Percentiles rank a stretch among this genome's conserved stretches.
These are phyloP conservation scores for Drosophila aldrichi DNA, from an alignment of 2,888 invertebrate species.

Conservation along the genomic window DNA sequence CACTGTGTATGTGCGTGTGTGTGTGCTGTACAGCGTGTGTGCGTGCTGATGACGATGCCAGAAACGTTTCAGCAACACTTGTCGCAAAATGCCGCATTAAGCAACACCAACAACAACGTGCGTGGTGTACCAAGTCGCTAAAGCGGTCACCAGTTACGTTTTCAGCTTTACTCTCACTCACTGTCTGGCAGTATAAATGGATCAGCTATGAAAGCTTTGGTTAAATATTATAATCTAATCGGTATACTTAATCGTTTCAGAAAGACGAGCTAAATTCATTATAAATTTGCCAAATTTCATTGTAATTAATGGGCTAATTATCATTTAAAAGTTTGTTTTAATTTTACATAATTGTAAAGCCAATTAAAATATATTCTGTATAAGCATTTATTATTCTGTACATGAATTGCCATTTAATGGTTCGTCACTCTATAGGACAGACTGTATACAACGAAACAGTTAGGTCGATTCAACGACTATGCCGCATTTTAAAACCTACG, in stretches of 20 bases:
- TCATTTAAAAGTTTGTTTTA: not conserved
- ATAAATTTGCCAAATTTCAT: not conserved
- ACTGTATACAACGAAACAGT: too few relatives aligned
- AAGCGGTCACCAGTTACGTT: constrained; percentile 36
- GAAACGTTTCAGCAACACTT: constrained; percentile 75
- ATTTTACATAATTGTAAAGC: not conserved
- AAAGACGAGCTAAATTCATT: not conserved
- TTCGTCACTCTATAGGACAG: not conserved
- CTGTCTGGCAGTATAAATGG: constrained; percentile 31
- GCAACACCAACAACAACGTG: constrained; percentile 66
- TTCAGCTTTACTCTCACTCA: constrained; percentile 19
- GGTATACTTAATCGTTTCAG: not conserved
- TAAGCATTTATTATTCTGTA: not conserved
- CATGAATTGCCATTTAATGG: not conserved
- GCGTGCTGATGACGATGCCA: constrained; percentile 68
- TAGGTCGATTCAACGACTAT: too few relatives aligned
- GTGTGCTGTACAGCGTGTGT: constrained; percentile 36
- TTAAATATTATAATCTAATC: constrained; percentile 18
- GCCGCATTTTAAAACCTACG: too few relatives aligned
- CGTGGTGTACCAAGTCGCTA: constrained; percentile 71
- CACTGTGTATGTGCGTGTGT: not conserved
- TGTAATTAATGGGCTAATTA: not conserved
- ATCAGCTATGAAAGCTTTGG: constrained; percentile 16
- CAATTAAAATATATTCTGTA: not conserved
- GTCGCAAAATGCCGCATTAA: constrained; percentile 78